Percentiles rank a stretch among this genome's conserved stretches.
Evolutionary conservation across 2,888 invertebrate species (phyloP).

Genomic region (Caenorhabditis afra): DNA sequence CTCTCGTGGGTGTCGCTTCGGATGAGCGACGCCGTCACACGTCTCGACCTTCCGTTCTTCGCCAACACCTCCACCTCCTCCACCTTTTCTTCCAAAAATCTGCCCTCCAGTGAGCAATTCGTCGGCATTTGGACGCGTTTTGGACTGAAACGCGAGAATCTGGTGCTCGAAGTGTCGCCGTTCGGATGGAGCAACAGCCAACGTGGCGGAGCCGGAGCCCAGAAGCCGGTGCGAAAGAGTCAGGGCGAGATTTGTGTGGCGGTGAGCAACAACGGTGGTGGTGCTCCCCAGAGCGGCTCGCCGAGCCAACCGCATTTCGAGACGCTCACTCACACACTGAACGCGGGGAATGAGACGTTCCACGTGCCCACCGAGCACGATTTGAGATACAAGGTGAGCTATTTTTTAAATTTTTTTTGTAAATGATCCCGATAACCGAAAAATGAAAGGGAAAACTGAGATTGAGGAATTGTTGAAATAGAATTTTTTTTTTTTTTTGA

Average conservation of each 20-base stretch:
- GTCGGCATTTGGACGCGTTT: slow-evolving; percentile 23
- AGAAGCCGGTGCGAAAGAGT: slow-evolving; percentile 8
- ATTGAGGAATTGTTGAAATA: too few species aligned
- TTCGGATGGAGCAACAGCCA: slow-evolving; percentile 1
- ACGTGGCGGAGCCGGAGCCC: too few species aligned
- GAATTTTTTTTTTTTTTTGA: too few species aligned
- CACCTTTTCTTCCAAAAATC: neutral
- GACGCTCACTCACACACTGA: neutral
- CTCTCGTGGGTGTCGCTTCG: slow-evolving; percentile 34
- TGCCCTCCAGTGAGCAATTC: slow-evolving; percentile 32
- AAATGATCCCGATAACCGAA: neutral
- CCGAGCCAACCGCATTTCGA: slow-evolving; percentile 32
- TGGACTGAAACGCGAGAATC: slow-evolving; percentile 50
- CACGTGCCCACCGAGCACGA: slow-evolving; percentile 31
- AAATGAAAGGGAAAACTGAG: too few species aligned
- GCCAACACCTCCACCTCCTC: slow-evolving; percentile 6
- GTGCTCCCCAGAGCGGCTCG: too few species aligned
- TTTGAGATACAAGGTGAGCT: slow-evolving; percentile 39
- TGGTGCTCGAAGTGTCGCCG: slow-evolving; percentile 56
- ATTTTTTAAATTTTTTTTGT: neutral
- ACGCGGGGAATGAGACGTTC: slow-evolving; percentile 19
- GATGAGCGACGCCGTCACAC: slow-evolving; percentile 34
- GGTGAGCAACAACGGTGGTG: slow-evolving; percentile 42
- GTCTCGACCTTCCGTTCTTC: slow-evolving; percentile 45
- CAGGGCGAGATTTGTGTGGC: slow-evolving; percentile 32